These are phyloP conservation scores for Galeruca laticollis DNA, from an alignment of 2,888 invertebrate species.

Conservation along the genomic window DNA sequence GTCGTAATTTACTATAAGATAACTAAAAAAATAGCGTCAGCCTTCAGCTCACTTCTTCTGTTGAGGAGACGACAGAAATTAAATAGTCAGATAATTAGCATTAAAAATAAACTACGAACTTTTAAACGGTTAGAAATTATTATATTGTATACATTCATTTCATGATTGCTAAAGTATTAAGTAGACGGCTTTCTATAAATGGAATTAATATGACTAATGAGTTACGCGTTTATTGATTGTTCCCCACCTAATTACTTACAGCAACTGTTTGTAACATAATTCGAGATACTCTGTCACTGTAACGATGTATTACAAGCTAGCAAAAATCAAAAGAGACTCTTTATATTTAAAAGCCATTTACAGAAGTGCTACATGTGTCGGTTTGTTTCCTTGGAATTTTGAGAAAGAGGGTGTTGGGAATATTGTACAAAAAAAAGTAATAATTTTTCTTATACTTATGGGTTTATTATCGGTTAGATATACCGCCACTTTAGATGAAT, in stretches of 20 bases:
- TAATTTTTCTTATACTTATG: not conserved
- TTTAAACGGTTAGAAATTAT: no score
- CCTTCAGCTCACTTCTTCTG: no score
- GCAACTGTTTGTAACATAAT: not conserved
- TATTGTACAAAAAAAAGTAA: not conserved
- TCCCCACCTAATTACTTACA: not conserved
- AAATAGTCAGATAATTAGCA: no score
- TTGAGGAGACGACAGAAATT: no score
- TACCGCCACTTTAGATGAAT: not conserved
- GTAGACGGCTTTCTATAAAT: not conserved
- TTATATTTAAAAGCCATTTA: conserved; percentile 5
- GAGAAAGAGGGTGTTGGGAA: not conserved
- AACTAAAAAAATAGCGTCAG: no score
- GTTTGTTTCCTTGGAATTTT: conserved; percentile 10
- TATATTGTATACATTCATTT: no score
- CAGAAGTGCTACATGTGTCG: not conserved
- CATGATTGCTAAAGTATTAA: no score
- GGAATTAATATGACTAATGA: not conserved
- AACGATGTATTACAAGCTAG: not conserved
- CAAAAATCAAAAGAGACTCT: not conserved
- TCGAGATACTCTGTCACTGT: not conserved
- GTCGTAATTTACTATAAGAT: no score
- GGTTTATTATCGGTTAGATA: not conserved
- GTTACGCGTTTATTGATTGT: not conserved
- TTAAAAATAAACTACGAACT: no score